phyloP scores from a whole-genome alignment of 2,797 vertebrate genomes.

The Schizopygopsis malacanthus region DNA sequence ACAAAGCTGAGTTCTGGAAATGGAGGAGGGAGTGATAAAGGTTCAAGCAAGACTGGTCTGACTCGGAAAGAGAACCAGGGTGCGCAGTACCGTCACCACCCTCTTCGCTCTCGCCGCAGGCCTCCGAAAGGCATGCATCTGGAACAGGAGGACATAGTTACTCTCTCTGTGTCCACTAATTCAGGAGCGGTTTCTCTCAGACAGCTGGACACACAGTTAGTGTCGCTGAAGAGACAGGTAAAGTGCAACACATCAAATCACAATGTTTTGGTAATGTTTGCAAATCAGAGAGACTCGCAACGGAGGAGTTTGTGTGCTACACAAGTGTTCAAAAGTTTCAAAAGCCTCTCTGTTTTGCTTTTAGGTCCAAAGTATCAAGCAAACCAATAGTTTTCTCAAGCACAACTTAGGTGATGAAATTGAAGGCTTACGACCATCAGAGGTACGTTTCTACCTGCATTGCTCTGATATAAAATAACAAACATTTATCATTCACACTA shows the following conservation, averaged over 20 bases:
- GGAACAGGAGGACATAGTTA: conserved; percentile 84
- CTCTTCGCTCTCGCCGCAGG: conserved; percentile 83
- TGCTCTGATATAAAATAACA: background rate
- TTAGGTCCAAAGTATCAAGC: conserved; percentile 93
- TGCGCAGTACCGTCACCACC: conserved; percentile 90
- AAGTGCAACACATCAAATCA: background rate
- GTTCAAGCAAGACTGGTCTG: conserved; percentile 74
- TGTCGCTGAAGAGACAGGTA: conserved; percentile 93
- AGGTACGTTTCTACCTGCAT: conserved; percentile 73
- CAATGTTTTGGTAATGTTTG: background rate
- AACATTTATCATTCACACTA: background rate
- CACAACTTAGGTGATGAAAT: conserved; percentile 83
- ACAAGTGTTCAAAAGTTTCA: background rate
- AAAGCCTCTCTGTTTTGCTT: background rate
- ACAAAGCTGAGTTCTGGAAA: conserved; percentile 71
- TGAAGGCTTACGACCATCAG: conserved; percentile 76
- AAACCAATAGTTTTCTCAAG: conserved; percentile 88
- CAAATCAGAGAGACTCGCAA: background rate
- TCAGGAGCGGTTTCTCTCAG: conserved; percentile 82
- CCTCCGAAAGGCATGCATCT: conserved; percentile 94
- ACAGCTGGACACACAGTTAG: conserved; percentile 88
- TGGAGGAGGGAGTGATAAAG: conserved; percentile 67
- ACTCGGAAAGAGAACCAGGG: conserved; percentile 85
- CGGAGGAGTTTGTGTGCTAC: background rate
- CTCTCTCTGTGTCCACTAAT: conserved; percentile 83